Evolutionary conservation across 2,797 vertebrate species (phyloP), one percentile per base, ranked within the genome.

Genomic region (Melanogrammus aeglefinus): DNA sequence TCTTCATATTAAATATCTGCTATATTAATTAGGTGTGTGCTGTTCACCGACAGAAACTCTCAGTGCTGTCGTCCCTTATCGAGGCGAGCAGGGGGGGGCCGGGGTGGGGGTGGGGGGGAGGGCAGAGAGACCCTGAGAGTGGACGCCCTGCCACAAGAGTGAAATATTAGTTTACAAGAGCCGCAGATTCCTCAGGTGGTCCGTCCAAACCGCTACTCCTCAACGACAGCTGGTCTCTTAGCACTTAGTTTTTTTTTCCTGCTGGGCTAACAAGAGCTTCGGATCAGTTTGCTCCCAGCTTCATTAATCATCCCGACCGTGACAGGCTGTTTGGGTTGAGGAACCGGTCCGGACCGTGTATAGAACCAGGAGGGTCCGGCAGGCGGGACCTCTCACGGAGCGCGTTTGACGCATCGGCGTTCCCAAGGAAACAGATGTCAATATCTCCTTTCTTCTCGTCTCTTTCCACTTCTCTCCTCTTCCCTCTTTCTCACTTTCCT

Each of bases 201-300:
- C 57, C 21, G 44, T 74, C 77, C 78, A 74, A 72, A 51, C 63
- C 74, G 69, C 41, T 35, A 72, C 41, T 72, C 35, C 27, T 41
- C 44, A 38, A 3, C 27, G 73, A 79, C 78, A 47, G 41, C n/a
- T 35, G 35, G 24, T 73, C 24, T 24, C 41, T 35, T 51, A 36
- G 74, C 74, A 75, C 16, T 33, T 69, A 31, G 5, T 47, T 75
- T 75, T 75, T 47, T 75, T 75, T 75, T 70, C 77, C 77, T 78
- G 76, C 0, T 31, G 72, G 44, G 29, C 66, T 35, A 75, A 72
- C 77, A 75, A 57, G 77, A 36, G 73, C 16, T 14, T 29, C 13
- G 36, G 39, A 74, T 75, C 73, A 21, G 13, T 24, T 78, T 75
- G 57, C 77, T 77, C 16, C 16, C 47, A 21, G 57, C 51, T 74